Percentiles rank a stretch among this genome's conserved stretches.
Evolutionary conservation across 2,113 vertebrate genomes (phyloP).

Genomic region (Vulpes ferrilata): DNA sequence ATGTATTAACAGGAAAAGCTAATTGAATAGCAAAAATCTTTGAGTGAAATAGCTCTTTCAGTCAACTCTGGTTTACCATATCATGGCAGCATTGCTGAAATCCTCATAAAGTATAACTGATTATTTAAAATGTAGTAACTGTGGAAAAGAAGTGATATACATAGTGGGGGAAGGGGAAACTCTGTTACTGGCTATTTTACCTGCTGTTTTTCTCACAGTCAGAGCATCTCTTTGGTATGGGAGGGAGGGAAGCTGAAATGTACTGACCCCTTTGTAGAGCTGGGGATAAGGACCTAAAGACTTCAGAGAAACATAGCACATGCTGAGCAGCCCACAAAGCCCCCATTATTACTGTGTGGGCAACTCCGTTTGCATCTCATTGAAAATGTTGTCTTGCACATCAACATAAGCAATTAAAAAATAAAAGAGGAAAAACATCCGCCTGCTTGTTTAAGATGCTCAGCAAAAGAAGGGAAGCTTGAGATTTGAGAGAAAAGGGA

Average conservation of each 20-base stretch:
- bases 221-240: constrained; percentile 19
- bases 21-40: constrained; percentile 82
- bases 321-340: constrained; percentile 70
- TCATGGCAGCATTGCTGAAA: constrained; percentile 83
- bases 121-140: constrained; percentile 78
- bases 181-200: constrained; percentile 55
- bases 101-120: constrained; percentile 71
- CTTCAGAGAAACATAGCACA: constrained; percentile 62
- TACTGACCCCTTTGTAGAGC: constrained; percentile 63
- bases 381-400: constrained; percentile 71
- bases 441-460: constrained; percentile 69
- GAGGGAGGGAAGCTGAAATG: constrained; percentile 57
- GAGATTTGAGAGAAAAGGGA: constrained; percentile 60
- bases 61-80: constrained; percentile 66
- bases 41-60: constrained; percentile 82
- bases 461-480: constrained; percentile 70
- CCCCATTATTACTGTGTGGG: constrained; percentile 65
- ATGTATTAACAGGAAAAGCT: constrained; percentile 85
- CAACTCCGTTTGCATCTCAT: constrained; percentile 45
- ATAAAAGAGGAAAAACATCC: constrained; percentile 53
- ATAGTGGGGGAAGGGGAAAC: neutral
- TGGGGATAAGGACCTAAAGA: constrained; percentile 17
- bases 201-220: constrained; percentile 76
- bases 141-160: constrained; percentile 22
- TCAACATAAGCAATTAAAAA: constrained; percentile 80